Conservation (phyloP, 1,140 invertebrate species). For the Diploscapter pachys region DNA sequence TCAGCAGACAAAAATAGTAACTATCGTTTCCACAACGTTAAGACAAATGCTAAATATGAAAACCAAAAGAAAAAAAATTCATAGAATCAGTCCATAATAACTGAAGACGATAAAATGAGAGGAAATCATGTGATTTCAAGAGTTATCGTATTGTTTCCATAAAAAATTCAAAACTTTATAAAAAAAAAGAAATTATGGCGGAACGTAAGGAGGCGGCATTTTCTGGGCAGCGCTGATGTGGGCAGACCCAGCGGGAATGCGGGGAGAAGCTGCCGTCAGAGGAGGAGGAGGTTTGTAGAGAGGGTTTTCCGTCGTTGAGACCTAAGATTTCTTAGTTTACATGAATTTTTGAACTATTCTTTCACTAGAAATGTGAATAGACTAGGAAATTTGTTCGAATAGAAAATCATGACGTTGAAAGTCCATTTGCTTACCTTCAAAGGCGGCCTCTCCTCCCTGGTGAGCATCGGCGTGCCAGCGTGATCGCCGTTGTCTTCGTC, state of each 20-base stretch:
- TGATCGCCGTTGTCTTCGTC: conserved; percentile 43
- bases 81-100: no score
- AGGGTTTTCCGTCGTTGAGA: conserved; percentile 51
- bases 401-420: no score
- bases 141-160: no score
- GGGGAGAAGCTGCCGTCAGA: conserved; percentile 31
- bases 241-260: conserved; percentile 27
- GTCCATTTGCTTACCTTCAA: conserved; percentile 23
- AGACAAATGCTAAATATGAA: no score
- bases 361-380: no score
- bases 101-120: no score
- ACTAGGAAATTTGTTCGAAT: no score
- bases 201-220: conserved; percentile 10
- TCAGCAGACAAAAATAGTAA: no score
- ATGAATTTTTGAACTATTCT: no score
- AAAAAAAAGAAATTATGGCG: not conserved
- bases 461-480: conserved; percentile 51
- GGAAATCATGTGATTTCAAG: no score
- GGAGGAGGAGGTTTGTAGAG: conserved; percentile 51
- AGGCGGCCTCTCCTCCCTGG: conserved; percentile 49
- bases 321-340: not conserved
- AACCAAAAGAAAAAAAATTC: no score
- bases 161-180: not conserved
- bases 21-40: no score
- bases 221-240: conserved; percentile 28